phyloP scores from a whole-genome alignment of 2,113 vertebrate genomes.

The Planiliza haematocheilus region DNA sequence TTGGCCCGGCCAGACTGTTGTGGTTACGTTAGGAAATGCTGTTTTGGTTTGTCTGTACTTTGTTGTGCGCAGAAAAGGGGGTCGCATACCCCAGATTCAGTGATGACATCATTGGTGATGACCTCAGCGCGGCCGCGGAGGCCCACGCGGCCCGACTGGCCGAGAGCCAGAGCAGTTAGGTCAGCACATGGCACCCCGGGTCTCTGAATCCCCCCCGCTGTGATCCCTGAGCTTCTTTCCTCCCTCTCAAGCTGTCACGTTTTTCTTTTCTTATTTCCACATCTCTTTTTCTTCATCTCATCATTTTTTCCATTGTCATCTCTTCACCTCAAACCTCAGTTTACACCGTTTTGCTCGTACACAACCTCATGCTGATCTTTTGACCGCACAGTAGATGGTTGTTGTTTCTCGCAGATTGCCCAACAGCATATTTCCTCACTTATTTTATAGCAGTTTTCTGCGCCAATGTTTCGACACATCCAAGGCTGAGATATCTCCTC shows the following conservation, averaged over 20 bases:
- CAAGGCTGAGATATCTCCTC: neutral
- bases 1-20: slow-evolving; percentile 89
- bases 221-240: slow-evolving; percentile 48
- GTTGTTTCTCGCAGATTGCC: neutral
- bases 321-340: slow-evolving; percentile 29
- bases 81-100: slow-evolving; percentile 88
- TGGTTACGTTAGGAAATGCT: slow-evolving; percentile 91
- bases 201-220: slow-evolving; percentile 60
- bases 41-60: slow-evolving; percentile 75
- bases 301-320: slow-evolving; percentile 40
- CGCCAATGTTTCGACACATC: slow-evolving; percentile 16
- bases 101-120: slow-evolving; percentile 93
- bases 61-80: slow-evolving; percentile 68
- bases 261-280: slow-evolving; percentile 25
- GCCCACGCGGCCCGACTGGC: slow-evolving; percentile 68
- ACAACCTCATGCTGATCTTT: too few species aligned
- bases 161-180: slow-evolving; percentile 87
- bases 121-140: slow-evolving; percentile 75
- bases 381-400: too few species aligned
- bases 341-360: neutral
- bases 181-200: slow-evolving; percentile 87
- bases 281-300: slow-evolving; percentile 26
- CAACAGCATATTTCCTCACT: slow-evolving; percentile 2
- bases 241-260: slow-evolving; percentile 49
- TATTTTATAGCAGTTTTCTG: slow-evolving; percentile 2